Conservation (phyloP, 1,140 invertebrate genomes). For the Rhynchophorus ferrugineus region DNA sequence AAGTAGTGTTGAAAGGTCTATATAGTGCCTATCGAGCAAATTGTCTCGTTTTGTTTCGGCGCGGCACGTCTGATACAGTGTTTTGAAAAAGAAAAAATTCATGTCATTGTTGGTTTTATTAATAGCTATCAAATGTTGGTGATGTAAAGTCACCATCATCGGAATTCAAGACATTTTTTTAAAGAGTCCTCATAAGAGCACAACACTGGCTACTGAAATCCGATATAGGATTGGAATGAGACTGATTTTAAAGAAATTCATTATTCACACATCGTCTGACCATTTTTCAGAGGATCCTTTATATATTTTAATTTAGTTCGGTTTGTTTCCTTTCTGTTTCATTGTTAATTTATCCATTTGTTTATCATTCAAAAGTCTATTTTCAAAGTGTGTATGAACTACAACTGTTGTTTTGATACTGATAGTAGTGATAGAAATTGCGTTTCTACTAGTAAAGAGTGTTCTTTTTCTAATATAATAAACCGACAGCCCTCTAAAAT, state of each 20-base stretch:
- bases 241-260: constrained; percentile 37
- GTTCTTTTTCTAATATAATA: constrained; percentile 7
- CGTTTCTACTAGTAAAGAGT: constrained; percentile 7
- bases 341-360: constrained; percentile 1
- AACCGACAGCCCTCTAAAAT: constrained; percentile 8
- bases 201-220: constrained; percentile 40
- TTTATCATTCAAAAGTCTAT: not conserved
- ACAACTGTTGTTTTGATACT: constrained; percentile 11
- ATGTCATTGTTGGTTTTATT: too few species aligned
- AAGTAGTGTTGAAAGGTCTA: too few species aligned
- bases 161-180: not conserved
- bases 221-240: constrained; percentile 40
- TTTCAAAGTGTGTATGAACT: constrained; percentile 15
- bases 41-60: too few species aligned
- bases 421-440: constrained; percentile 2
- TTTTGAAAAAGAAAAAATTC: too few species aligned
- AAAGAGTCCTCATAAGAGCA: constrained; percentile 11
- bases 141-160: constrained; percentile 7
- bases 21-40: too few species aligned
- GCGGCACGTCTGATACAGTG: too few species aligned
- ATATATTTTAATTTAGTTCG: constrained; percentile 13
- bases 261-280: constrained; percentile 39
- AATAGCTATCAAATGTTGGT: too few species aligned
- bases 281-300: constrained; percentile 34
- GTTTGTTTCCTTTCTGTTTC: constrained; percentile 4